Evolutionary conservation across 2,113 vertebrate genomes (phyloP), one percentile per base, ranked within the genome.

Genomic region (Hippocampus zosterae): DNA sequence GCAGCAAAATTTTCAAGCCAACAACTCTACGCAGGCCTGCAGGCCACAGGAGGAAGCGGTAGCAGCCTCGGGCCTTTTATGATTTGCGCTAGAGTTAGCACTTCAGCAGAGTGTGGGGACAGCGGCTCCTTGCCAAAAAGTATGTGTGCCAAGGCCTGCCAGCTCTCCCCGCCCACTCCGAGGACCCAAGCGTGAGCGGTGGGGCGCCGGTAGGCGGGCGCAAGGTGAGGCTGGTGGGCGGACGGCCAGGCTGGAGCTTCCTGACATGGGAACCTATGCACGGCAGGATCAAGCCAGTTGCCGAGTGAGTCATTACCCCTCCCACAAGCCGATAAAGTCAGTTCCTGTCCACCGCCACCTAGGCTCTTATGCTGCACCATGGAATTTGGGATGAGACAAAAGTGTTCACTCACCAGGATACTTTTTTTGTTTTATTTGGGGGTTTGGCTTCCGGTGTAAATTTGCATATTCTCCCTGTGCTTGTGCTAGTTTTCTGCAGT

Each of bases 171-270:
- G 81, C 92, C 90, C 88, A 90, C 91, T 92, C 86, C 77, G 73
- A 86, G 84, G 85, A 84, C 85, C 83, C 87, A 74, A 82, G 86
- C 78, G 85, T 86, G 87, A 87, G 86, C 82, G 81, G 84, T 80
- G 72, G 84, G 87, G 85, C 80, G 82, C 80, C 79, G 65, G 88
- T 84, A 81, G 86, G 84, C 76, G 86, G 84, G 82, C 79, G 84
- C 82, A 87, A 91, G 89, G 91, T 90, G 89, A 92, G 86, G 87
- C 79, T 87, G 85, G 92, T 92, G 89, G 91, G 89, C 83, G 89
- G 86, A 76, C 69, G 86, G 88, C 87, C 85, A 92, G 84, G 89
- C 89, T 86, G 88, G 88, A 90, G 91, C 91, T 90, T 89, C 89
- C 91, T 89, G 91, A 90, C 89, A 88, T 59, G 71, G 82, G 84